Conservation (phyloP, 2,888 invertebrate species). For the Itoplectis maculator region DNA sequence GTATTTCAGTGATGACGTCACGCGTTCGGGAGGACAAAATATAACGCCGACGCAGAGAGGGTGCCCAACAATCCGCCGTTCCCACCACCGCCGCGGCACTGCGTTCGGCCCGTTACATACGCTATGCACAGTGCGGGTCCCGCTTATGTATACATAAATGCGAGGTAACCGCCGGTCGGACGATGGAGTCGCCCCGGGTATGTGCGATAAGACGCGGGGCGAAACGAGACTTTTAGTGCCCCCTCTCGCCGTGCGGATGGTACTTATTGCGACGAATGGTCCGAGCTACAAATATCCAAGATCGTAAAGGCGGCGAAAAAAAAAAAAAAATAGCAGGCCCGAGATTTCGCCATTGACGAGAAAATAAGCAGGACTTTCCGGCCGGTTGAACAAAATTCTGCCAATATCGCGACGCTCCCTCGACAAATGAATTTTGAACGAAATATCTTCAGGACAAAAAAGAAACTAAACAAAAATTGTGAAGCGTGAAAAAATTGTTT, state of each 20-base stretch:
- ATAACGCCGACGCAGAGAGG: constrained; percentile 78
- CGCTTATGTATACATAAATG: constrained; percentile 14
- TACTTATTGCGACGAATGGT: constrained; percentile 41
- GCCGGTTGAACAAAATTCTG: not conserved
- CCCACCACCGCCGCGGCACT: constrained; percentile 32
- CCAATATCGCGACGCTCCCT: not conserved
- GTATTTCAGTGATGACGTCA: constrained; percentile 84
- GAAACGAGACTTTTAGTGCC: constrained; percentile 19
- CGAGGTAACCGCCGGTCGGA: not conserved
- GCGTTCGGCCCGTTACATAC: constrained; percentile 1
- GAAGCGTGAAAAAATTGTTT: too few species aligned
- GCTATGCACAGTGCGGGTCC: not conserved
- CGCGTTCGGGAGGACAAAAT: constrained; percentile 83
- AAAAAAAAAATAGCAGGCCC: not conserved
- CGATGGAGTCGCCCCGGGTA: constrained; percentile 31
- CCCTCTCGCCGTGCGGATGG: not conserved
- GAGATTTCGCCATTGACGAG: not conserved
- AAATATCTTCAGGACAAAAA: not conserved
- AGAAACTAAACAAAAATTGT: too few species aligned
- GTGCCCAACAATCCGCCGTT: constrained; percentile 52
- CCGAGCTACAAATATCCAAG: constrained; percentile 18
- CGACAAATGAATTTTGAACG: not conserved
- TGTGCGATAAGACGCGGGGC: not conserved
- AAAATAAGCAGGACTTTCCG: not conserved
- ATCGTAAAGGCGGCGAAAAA: constrained; percentile 61